Base-by-base conservation (phyloP, 1,140 invertebrate species). In the Dreissena rostriformis region DNA sequence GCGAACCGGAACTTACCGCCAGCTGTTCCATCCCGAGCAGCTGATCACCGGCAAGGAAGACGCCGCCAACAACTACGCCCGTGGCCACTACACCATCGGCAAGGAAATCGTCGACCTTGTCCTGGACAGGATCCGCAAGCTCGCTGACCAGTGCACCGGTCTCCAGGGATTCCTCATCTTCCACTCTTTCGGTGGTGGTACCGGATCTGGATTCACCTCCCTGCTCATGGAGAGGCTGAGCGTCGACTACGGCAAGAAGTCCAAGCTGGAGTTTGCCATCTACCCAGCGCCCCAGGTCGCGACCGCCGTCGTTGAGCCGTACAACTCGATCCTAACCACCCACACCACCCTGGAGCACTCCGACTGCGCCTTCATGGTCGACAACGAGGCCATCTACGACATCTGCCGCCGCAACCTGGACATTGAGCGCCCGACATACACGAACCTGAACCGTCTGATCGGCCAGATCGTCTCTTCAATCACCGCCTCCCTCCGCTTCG, bases 131-230 rank as follows among this genome's bases (percentile, higher is more conserved):
- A 80, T 80, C 65, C 63, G 77, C 80, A 77, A 77, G 61, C 28
- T 77, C 68, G 96, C 96, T 19, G 96, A 97, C 91, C 95, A 96
- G 90, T 97, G 96, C 90, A 97, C 96, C 17, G 96, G 96, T 61
- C 92, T 96, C 0, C 97, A 98, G 93, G 97, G 97, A 24, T 98
- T 98, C 93, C 94, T 98, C 24, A 96, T 98, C 87, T 98, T 98
- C 93, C 97, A 97, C 92, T 96, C 96, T 0, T 98, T 98, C 91
- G 97, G 97, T 68, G 97, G 97, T 65, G 97, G 97, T 63, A 97
- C 97, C 85, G 97, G 97, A 7, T 97, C 96, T 24, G 97, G 97
- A 11, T 98, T 98, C 93, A 97, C 97, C 7, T 97, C 97, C 0
- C 94, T 98, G 66, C 94, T 98, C 63, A 97, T 98, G 97, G 97